Evolutionary conservation across 2,888 invertebrate species (phyloP).

Genomic region (Drosophila anceps): DNA sequence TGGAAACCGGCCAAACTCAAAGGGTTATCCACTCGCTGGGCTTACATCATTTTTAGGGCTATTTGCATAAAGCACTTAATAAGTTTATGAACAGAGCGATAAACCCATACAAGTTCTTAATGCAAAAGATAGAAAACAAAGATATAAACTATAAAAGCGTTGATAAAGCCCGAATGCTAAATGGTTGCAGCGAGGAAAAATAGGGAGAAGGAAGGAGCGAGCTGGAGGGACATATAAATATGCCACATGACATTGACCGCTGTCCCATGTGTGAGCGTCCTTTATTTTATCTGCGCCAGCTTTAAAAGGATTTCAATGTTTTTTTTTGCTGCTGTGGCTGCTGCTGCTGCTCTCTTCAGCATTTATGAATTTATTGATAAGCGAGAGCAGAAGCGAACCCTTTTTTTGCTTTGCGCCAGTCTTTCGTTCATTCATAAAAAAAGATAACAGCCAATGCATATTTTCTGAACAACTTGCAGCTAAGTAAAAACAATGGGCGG

Average conservation of each 20-base stretch:
- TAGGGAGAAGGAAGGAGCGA: background rate
- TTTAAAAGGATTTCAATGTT: constrained; percentile 79
- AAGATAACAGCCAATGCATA: constrained; percentile 56
- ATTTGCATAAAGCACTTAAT: constrained; percentile 62
- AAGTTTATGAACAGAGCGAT: constrained; percentile 54
- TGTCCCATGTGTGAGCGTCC: constrained; percentile 49
- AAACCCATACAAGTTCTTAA: constrained; percentile 55
- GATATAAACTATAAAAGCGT: constrained; percentile 77
- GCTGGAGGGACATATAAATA: constrained; percentile 30
- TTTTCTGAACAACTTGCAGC: constrained; percentile 34
- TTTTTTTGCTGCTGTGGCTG: background rate
- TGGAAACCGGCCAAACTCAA: constrained; percentile 42
- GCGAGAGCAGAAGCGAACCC: constrained; percentile 38
- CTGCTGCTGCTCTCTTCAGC: constrained; percentile 8
- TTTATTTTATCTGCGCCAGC: constrained; percentile 51
- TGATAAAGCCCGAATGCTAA: constrained; percentile 59
- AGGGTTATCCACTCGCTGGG: background rate
- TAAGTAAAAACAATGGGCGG: constrained; percentile 9
- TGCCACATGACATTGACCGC: constrained; percentile 74
- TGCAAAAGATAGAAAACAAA: constrained; percentile 71
- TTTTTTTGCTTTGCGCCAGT: constrained; percentile 22
- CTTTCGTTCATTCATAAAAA: constrained; percentile 34
- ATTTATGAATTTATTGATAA: constrained; percentile 81
- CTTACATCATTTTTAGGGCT: constrained; percentile 39
- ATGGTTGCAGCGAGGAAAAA: background rate